Base-by-base conservation (phyloP, 2,113 vertebrate genomes). In the Scalopus aquaticus region DNA sequence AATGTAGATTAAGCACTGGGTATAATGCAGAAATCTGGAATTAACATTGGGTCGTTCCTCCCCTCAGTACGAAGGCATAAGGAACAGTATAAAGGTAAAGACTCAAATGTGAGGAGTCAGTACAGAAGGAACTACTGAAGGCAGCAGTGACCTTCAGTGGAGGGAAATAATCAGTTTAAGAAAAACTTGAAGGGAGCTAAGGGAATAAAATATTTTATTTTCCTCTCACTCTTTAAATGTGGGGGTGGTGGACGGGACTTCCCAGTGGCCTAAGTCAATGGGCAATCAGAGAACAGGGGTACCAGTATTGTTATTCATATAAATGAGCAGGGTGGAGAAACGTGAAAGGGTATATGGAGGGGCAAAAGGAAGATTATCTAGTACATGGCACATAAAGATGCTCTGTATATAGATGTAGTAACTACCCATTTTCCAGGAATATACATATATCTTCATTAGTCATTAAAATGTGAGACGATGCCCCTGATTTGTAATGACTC, bases 251-350 rank as follows among this genome's bases (percentile, higher is more conserved):
- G 22, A 6, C 1, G 1, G 12, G 16, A 56, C 67, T 76, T 76
- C 20, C 54, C 70, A 24, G 5, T 30, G 70, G 28, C 32, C 39
- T 54, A 15, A 46, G 28, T 28, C 39, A 37, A 42, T 56, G 0
- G 0, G 80, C 9, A 72, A 10, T 1, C n/a, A 24, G 5, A 85
- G 13, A 44, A 6, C 11, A 1, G 1, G 20, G 30, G 9, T 17
- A 3, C 19, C 39, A 26, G 32, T 2, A 30, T 15, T 16, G 42
- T 6, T 64, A 49, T 76, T 46, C 32, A 2, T 2, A 13, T 4
- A 28, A n/a, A 8, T 49, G 17, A n/a, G 24, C 65, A n/a, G 20
- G 3, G 65, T 13, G 30, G 9, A 77, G 22, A n/a, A 65, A 46
- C 8, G 60, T 7, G 60, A 30, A 3, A 62, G 60, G 12, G 54